A percentile compares a stretch with the other conserved stretches of the same genome.
Evolutionary conservation across 2,888 invertebrate species (phyloP).

Genomic region (Yponomeuta cagnagella): DNA sequence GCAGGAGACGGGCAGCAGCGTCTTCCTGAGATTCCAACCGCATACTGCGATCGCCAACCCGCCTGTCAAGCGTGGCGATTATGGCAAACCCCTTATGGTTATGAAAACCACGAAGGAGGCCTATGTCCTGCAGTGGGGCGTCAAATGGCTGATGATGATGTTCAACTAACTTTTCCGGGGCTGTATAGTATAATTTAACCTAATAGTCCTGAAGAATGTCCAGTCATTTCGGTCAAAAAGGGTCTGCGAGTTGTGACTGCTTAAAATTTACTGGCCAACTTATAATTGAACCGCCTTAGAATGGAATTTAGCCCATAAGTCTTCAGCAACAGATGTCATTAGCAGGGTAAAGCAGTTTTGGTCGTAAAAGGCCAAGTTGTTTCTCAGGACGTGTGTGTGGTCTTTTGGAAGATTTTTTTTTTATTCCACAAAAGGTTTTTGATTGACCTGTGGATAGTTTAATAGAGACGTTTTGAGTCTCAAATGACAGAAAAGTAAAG

Average conservation of each 20-base stretch:
- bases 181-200: neutral
- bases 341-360: neutral
- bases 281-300: neutral
- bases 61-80: too few relatives aligned
- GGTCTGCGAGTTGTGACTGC: neutral
- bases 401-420: neutral
- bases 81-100: too few relatives aligned
- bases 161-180: neutral
- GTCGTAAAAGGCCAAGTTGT: neutral
- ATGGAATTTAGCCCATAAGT: neutral
- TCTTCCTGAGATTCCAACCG: too few relatives aligned
- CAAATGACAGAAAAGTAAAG: neutral
- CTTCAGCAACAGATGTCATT: neutral
- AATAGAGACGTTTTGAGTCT: neutral
- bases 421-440: neutral
- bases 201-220: neutral
- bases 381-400: neutral
- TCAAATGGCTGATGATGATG: too few relatives aligned
- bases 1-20: too few relatives aligned
- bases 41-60: too few relatives aligned
- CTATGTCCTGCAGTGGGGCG: too few relatives aligned
- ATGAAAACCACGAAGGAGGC: too few relatives aligned
- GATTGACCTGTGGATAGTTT: neutral
- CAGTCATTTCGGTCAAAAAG: neutral
- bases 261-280: neutral